Percentiles rank a stretch among this genome's conserved stretches.
These are phyloP conservation scores for Tokudaia tokunoshimensis DNA, from an alignment of 2,797 vertebrate species.

Conservation along the genomic window DNA sequence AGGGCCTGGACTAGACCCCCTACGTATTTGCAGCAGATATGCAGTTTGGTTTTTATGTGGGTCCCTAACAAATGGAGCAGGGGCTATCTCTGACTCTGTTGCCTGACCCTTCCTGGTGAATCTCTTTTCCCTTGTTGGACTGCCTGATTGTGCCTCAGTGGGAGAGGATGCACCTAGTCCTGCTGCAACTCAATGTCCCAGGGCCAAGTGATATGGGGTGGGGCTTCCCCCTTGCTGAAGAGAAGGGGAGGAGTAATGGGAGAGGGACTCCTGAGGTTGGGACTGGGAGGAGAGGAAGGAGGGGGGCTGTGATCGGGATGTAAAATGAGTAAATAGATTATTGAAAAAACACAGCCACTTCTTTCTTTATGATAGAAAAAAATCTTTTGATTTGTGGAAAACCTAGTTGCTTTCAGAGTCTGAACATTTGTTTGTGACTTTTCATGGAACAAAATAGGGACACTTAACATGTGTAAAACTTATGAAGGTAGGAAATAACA, in stretches of 20 bases:
- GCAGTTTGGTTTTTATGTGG: background rate
- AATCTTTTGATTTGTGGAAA: slow-evolving; percentile 38
- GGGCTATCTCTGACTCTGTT: background rate
- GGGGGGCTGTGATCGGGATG: background rate
- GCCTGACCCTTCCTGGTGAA: background rate
- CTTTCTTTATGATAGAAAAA: slow-evolving; percentile 27
- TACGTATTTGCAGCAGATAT: background rate
- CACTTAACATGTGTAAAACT: slow-evolving; percentile 2
- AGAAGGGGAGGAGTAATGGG: too few relatives aligned
- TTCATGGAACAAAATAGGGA: slow-evolving; percentile 7
- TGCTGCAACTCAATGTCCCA: background rate
- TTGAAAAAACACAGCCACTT: background rate
- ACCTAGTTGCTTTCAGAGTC: slow-evolving; percentile 28
- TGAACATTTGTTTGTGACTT: slow-evolving; percentile 26
- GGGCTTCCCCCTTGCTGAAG: too few relatives aligned
- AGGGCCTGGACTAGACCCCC: background rate
- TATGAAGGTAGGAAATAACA: background rate
- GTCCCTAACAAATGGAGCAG: background rate
- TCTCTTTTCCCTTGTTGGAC: background rate
- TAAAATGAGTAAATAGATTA: background rate
- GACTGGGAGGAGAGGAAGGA: background rate
- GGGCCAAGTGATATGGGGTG: background rate
- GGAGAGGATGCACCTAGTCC: background rate
- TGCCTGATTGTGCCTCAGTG: background rate
- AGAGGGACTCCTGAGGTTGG: background rate